Evolutionary conservation across 2,888 invertebrate species (phyloP).

Genomic region (Xylophagus ater): DNA sequence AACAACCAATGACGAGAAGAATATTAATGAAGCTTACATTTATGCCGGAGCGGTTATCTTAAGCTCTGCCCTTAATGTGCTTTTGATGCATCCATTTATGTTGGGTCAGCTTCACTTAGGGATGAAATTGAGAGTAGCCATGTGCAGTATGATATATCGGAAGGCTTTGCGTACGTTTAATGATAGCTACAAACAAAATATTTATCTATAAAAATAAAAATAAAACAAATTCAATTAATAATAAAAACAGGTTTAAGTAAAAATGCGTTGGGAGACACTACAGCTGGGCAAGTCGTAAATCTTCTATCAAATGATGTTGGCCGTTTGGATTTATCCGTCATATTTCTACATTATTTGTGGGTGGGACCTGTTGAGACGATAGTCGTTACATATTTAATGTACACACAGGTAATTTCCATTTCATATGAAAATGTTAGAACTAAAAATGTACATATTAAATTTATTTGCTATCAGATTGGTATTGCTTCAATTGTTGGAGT

Average conservation of each 20-base stretch:
- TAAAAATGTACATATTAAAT: neutral
- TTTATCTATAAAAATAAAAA: too few species aligned
- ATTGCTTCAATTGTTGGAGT: slow-evolving; percentile 47
- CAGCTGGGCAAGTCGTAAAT: slow-evolving; percentile 70
- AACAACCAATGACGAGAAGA: slow-evolving; percentile 14
- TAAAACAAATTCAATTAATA: too few species aligned
- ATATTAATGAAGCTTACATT: slow-evolving; percentile 58
- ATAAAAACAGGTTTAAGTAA: too few species aligned
- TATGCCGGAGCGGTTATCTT: slow-evolving; percentile 63
- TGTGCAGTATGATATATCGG: slow-evolving; percentile 58
- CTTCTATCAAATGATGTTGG: slow-evolving; percentile 92
- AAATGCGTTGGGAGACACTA: slow-evolving; percentile 63
- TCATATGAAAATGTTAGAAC: neutral
- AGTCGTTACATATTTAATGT: slow-evolving; percentile 69
- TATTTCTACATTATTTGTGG: slow-evolving; percentile 87
- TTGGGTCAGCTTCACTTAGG: slow-evolving; percentile 57
- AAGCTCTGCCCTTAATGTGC: slow-evolving; percentile 61
- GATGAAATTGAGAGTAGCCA: slow-evolving; percentile 56
- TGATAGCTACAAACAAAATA: too few species aligned
- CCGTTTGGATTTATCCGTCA: slow-evolving; percentile 48
- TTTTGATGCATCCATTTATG: slow-evolving; percentile 83
- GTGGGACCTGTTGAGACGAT: slow-evolving; percentile 76
- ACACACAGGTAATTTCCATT: slow-evolving; percentile 42
- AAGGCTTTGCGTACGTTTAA: slow-evolving; percentile 53
- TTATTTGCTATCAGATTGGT: slow-evolving; percentile 39